A percentile compares a stretch with the other conserved stretches of the same genome.
Conservation (phyloP, 2,797 vertebrate genomes). For the Lutjanus campechanus region DNA sequence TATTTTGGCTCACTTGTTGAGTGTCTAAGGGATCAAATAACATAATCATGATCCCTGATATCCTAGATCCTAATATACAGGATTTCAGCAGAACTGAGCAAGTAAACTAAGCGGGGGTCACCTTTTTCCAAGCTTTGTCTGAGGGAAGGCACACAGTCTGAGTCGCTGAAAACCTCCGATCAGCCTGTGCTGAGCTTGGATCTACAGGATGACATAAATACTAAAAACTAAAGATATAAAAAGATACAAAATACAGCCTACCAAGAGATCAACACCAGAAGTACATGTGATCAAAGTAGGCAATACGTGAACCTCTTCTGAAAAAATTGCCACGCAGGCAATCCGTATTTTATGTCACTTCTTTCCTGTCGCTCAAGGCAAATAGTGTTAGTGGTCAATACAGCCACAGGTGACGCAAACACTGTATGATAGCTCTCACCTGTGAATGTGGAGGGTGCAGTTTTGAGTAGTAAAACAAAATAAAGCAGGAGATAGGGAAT, state of each 20-base stretch:
- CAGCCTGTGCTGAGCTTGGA: too few relatives aligned
- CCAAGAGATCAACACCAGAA: neutral
- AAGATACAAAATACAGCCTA: neutral
- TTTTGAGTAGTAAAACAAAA: conserved; percentile 26
- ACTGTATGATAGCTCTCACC: neutral
- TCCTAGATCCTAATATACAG: too few relatives aligned
- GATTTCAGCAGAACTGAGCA: too few relatives aligned
- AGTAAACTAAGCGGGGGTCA: too few relatives aligned
- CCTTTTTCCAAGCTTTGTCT: too few relatives aligned
- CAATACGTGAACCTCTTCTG: neutral
- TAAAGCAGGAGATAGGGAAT: conserved; percentile 16
- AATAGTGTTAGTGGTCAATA: neutral
- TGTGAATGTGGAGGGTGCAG: neutral
- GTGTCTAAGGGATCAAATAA: too few relatives aligned
- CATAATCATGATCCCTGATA: too few relatives aligned
- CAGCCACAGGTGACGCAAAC: neutral
- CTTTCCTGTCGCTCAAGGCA: neutral
- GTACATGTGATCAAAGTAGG: neutral
- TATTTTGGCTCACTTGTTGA: too few relatives aligned
- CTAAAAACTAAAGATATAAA: neutral
- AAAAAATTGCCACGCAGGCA: neutral
- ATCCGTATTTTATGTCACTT: neutral
- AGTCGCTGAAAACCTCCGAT: too few relatives aligned
- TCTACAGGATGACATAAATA: neutral
- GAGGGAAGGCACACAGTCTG: too few relatives aligned